Evolutionary conservation across 2,888 invertebrate species (phyloP), one percentile per base, ranked within the genome.

Genomic region (Epirrita christyi): DNA sequence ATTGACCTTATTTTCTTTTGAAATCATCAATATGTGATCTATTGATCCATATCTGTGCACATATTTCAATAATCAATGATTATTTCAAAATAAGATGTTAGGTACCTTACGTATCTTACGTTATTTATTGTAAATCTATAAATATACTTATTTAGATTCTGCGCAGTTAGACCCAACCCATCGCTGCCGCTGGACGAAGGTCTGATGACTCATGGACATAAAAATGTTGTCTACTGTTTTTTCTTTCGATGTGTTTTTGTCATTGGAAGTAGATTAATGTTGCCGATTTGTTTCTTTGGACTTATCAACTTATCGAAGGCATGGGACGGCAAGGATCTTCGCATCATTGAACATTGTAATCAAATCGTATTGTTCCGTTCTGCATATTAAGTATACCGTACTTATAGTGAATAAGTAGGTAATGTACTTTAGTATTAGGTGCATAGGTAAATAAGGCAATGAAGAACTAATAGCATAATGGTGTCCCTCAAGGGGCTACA

Each of bases 181-280:
- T 51, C 46, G n/a, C 58, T 45, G 63, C 46, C 50, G 43, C 38
- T 59, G 50, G 51, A 13, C 40, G 58, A 61, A 63, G 65, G 64
- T 60, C 62, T 45, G 6, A 46, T 65, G 65, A 65, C 48, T 65
- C 65, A 65, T 56, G 6, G 28, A 13, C 40, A 34, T 44, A 50
- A 54, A 57, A 59, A 48, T 51, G 11, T 36, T 48, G 29, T 29
- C 45, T 54, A 34, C 44, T 50, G 42, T 42, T 44, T 43, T 48
- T 48, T 27, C 44, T 44, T 52, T 38, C 14, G 38, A 14, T 14
- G 6, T 38, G 14, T 14, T 38, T 38, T 14, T 3, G 6, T 2
- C 38, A 14, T 32, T 6, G 6, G 6, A 1, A 9, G 1, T 11
- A 37, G 37, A 37, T 37, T 37, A 37, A 37, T 37, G 13, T 9